These are phyloP conservation scores for mouse (Mus musculus) DNA, from an alignment of 2,113 vertebrate species.

Conservation along the genomic window DNA sequence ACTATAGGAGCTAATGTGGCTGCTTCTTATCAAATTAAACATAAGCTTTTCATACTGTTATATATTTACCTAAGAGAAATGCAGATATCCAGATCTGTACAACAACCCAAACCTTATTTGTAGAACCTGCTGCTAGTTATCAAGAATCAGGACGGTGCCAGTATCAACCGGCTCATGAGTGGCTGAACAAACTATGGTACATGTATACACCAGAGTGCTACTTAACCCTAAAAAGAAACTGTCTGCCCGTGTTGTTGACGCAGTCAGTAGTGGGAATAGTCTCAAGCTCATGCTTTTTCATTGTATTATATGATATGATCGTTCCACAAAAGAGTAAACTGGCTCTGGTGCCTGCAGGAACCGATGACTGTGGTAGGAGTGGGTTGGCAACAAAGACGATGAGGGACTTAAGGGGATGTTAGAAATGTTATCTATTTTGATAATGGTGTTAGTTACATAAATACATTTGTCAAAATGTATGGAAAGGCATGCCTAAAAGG, in stretches of 20 bases:
- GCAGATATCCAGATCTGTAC: neutral
- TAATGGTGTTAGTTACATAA: neutral
- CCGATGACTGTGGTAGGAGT: neutral
- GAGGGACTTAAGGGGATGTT: neutral
- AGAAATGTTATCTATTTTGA: neutral
- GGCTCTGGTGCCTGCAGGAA: neutral
- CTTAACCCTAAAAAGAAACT: neutral
- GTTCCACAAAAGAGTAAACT: neutral
- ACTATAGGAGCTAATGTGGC: neutral
- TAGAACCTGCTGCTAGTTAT: neutral
- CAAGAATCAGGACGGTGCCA: neutral
- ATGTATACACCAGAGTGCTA: neutral
- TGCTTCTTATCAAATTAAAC: neutral
- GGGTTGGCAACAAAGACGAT: neutral
- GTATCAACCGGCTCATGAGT: neutral
- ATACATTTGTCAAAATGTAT: neutral
- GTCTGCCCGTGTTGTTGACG: neutral
- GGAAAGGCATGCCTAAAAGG: neutral
- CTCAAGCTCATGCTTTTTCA: neutral
- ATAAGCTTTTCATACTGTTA: neutral
- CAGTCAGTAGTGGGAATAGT: neutral
- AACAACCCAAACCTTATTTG: neutral
- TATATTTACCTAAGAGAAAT: neutral
- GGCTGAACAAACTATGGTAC: too few species aligned
- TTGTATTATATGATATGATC: neutral